These are phyloP conservation scores for Pseudomyrmex cubaensis DNA, from an alignment of 1,140 invertebrate genomes.

Conservation along the genomic window DNA sequence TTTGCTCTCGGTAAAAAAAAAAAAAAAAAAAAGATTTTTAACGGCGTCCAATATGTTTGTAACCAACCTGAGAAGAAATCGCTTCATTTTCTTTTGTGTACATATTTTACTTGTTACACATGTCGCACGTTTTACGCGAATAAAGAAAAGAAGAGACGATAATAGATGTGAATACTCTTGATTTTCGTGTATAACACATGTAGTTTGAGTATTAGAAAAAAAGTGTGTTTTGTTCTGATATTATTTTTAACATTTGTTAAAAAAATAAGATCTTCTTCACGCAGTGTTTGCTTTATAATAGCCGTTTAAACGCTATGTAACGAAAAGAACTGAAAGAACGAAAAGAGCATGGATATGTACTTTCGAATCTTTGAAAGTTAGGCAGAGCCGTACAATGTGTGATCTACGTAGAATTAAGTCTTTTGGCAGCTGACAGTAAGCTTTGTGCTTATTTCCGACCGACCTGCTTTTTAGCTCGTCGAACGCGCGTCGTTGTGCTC, in stretches of 20 bases:
- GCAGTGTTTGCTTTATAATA: conserved; percentile 12
- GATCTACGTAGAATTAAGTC: conserved; percentile 74
- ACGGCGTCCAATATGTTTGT: no score
- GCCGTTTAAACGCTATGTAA: conserved; percentile 2
- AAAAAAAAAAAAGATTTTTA: neutral
- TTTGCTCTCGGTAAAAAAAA: neutral
- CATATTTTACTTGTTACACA: no score
- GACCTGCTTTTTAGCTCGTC: conserved; percentile 76
- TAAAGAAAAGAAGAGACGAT: no score
- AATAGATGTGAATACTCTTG: no score
- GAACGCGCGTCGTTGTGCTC: conserved; percentile 64
- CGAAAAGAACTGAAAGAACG: neutral
- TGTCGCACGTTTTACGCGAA: no score
- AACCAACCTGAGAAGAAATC: no score
- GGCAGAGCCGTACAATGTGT: conserved; percentile 70
- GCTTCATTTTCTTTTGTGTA: no score
- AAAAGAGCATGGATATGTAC: neutral
- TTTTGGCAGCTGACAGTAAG: conserved; percentile 76
- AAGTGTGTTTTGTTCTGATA: neutral
- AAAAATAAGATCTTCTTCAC: neutral
- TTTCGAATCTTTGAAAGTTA: conserved; percentile 30
- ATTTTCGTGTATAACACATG: no score
- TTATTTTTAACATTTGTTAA: neutral
- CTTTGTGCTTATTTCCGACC: conserved; percentile 80
- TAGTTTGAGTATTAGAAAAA: no score